phyloP scores from a whole-genome alignment of 2,888 invertebrate species.

The Meiosimyza decipiens region DNA sequence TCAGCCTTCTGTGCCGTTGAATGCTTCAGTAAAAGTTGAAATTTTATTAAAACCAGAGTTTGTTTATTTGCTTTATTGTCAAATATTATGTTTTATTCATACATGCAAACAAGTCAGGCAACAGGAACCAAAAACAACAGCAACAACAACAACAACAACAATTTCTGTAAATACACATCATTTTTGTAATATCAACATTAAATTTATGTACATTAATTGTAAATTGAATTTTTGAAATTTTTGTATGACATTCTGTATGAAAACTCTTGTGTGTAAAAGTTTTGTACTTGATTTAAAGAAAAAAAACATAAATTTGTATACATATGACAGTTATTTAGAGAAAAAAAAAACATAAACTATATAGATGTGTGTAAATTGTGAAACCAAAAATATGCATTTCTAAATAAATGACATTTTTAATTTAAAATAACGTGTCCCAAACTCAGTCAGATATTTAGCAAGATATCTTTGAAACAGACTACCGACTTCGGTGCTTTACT shows the following conservation, averaged over 20 bases:
- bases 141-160: slow-evolving; percentile 4
- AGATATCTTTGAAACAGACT: no score
- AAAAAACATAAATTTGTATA: neutral
- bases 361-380: no score
- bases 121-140: neutral
- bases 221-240: slow-evolving; percentile 15
- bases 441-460: no score
- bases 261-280: slow-evolving; percentile 5
- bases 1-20: no score
- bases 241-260: slow-evolving; percentile 9
- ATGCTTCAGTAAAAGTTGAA: no score
- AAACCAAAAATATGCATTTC: no score
- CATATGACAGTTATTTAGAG: neutral
- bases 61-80: neutral
- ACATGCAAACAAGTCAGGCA: neutral
- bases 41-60: neutral
- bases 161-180: neutral
- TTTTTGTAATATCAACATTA: slow-evolving; percentile 9
- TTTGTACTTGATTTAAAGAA: slow-evolving; percentile 1
- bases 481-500: no score
- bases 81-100: slow-evolving; percentile 8
- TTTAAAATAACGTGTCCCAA: no score
- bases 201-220: slow-evolving; percentile 4
- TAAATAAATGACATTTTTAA: no score
- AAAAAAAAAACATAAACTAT: no score